Conservation (phyloP, 2,113 vertebrate species). For the Mus musculus region GRCm39 chr17:92201001-92201500, state of each 20-base stretch:
- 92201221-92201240: neutral
- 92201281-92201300: neutral
- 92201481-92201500: neutral
- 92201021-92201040: too few relatives aligned
- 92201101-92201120: too few relatives aligned
- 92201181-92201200: neutral
- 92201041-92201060: too few relatives aligned
- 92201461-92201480: neutral
- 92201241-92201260: neutral
- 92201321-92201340: neutral
- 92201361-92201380: neutral
- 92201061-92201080: too few relatives aligned
- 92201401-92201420: neutral
- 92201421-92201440: neutral
- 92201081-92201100: too few relatives aligned
- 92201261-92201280: neutral
- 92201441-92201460: neutral
- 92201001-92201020: too few relatives aligned
- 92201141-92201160: too few relatives aligned
- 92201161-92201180: too few relatives aligned
- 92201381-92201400: neutral
- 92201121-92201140: too few relatives aligned
- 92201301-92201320: neutral
- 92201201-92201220: neutral
- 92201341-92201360: neutral